These are phyloP conservation scores for Lissocephala sabroskyi DNA, from an alignment of 2,888 invertebrate species.

Conservation along the genomic window DNA sequence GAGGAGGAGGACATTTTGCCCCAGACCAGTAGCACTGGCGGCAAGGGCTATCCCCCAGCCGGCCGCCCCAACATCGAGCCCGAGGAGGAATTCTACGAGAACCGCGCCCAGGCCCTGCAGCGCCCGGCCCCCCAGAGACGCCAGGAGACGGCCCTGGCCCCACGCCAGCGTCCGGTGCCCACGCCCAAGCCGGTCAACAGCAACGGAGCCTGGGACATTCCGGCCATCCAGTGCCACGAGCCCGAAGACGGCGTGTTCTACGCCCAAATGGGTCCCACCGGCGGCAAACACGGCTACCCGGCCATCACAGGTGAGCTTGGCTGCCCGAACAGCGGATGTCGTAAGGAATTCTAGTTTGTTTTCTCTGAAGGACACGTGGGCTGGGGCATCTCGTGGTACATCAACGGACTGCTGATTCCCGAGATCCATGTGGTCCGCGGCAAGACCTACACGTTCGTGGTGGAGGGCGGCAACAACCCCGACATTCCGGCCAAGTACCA, in stretches of 20 bases:
- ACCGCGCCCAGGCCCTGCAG: constrained; percentile 57
- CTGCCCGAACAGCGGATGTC: background rate
- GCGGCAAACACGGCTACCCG: constrained; percentile 90
- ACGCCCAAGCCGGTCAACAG: constrained; percentile 78
- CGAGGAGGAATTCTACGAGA: constrained; percentile 51
- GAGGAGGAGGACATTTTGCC: constrained; percentile 42
- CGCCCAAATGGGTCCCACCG: constrained; percentile 94
- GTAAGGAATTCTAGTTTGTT: background rate
- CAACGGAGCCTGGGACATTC: constrained; percentile 86
- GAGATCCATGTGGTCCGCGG: constrained; percentile 92
- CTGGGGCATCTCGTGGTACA: constrained; percentile 96
- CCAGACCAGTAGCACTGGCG: constrained; percentile 30
- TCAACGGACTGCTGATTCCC: constrained; percentile 92
- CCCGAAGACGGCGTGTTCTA: constrained; percentile 93
- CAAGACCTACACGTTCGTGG: constrained; percentile 88
- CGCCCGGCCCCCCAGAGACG: constrained; percentile 51
- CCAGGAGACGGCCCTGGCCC: constrained; percentile 39
- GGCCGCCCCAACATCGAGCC: constrained; percentile 41
- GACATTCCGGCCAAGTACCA: constrained; percentile 88
- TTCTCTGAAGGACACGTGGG: constrained; percentile 85
- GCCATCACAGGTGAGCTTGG: constrained; percentile 86
- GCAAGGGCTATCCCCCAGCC: constrained; percentile 52
- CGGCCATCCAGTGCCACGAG: constrained; percentile 90
- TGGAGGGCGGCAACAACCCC: constrained; percentile 88
- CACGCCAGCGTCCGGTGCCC: constrained; percentile 70